Evolutionary conservation across 1,140 invertebrate genomes (phyloP), one percentile per base, ranked within the genome.

Genomic region (Diuraphis noxia): DNA sequence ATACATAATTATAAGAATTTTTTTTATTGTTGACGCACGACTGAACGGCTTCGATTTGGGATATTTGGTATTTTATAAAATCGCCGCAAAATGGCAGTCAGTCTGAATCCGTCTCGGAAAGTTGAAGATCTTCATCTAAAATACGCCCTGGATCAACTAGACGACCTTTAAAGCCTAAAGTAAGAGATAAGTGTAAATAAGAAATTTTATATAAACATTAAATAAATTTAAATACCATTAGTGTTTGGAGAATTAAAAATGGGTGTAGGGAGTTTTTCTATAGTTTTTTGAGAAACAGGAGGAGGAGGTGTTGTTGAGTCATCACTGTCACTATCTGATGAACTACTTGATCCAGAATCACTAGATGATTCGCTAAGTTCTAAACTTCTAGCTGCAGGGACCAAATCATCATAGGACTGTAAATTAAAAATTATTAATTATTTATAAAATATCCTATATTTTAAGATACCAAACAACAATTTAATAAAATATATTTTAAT

Each of bases 251-350:
- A 91, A 81, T 91, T 91, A 79, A 91, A 91, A n/a, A 63, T 49
- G 8, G 89, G 89, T 30, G 72, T 41, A 81, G 77, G 40, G 10
- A 52, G 41, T 91, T 91, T 91, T 72, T 46, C 89, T 82, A 81
- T 23, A 52, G 38, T 79, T 49, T 89, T 91, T 92, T 92, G 92
- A 40, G 77, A 36, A 86, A 34, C 30, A 46, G 84, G 90, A 19
- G 79, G 91, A 77, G 92, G 82, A 88, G 92, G 84, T 77, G 82
- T 85, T 40, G 88, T 92, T 92, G 92, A 92, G 36, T 89, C 79
- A 40, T 92, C 93, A 91, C 92, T 93, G 23, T 93, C 93, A 90
- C 92, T 92, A 86, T 93, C 93, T 77, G 93, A 92, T 19, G 93
- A 93, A 92, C 92, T 92, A 63, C 91, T 92, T 72, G 92, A 92